Base-by-base conservation (phyloP, 2,797 vertebrate genomes). In the Microchirus variegatus region DNA sequence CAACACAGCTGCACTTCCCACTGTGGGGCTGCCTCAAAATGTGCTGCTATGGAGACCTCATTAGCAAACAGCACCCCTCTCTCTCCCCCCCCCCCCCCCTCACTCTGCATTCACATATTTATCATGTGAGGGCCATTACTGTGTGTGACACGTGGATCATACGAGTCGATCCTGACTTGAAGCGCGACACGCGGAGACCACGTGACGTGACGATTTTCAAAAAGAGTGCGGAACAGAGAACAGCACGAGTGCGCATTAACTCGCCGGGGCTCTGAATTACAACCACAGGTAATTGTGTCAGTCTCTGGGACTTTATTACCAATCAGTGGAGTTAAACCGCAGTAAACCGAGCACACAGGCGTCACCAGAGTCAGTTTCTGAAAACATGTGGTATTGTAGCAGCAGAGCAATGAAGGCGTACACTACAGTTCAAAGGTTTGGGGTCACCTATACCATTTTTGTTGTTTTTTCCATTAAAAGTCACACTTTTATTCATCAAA, bases 1-100 rank as follows among this genome's bases (percentile, higher is more conserved):
- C 79, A 87, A 88, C 84, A 85, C 79, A 82, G 87, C 89, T 86
- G 82, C 83, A 82, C 83, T 82, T 84, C 81, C 83, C 78, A 86
- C 86, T 72, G 84, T 2, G 77, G 77, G 77, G 63, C 81, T 73
- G 81, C 74, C 76, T 78, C n/a, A 75, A 77, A 22, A 78, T 85
- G 84, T 82, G 81, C 74, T 81, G 66, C 84, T 74, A 80, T 87
- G 82, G 78, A 85, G 86, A 89, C 78, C 81, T 87, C 80, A 86
- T 88, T 87, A 85, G 77, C 80, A 85, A 81, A 81, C 36, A 81
- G 75, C 68, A 77, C 59, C 37, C 63, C 40, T 5, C 22, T 5
- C 22, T 5, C 1, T 5, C 1, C 22, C 1, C 22, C 1, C 22
- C 22, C 22, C 22, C 3, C 61, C 37, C 63, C 36, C 54, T 59